These are phyloP conservation scores for Procapra przewalskii DNA, from an alignment of 2,113 vertebrate genomes.

Conservation along the genomic window DNA sequence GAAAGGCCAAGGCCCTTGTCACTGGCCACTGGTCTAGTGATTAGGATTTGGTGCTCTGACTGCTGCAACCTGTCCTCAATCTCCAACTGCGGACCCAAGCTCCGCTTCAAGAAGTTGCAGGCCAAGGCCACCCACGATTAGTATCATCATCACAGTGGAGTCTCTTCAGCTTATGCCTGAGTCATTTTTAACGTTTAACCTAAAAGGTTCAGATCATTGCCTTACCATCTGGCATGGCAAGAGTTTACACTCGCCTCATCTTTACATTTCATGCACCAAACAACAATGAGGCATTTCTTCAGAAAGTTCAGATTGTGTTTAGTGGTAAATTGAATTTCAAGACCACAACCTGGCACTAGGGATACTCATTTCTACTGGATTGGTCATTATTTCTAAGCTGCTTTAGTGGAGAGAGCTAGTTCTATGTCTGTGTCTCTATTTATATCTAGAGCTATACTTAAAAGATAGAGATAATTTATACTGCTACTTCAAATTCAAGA, in stretches of 20 bases:
- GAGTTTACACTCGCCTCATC: not conserved
- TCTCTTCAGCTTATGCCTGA: not conserved
- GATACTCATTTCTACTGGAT: not conserved
- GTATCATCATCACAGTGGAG: not conserved
- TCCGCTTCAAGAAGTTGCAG: not conserved
- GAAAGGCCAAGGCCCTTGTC: not conserved
- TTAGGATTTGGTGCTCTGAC: not conserved
- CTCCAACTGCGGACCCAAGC: not conserved
- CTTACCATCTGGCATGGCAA: not conserved
- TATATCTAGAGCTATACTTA: not conserved
- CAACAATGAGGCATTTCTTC: not conserved
- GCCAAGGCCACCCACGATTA: not conserved
- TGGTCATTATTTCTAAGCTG: not conserved
- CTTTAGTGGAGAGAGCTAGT: not conserved
- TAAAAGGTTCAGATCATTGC: not conserved
- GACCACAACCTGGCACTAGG: not conserved
- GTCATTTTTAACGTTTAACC: not conserved
- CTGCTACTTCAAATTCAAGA: not conserved
- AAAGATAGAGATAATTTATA: not conserved
- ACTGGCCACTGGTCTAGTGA: not conserved
- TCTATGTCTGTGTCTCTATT: not conserved
- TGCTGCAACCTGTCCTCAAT: not conserved
- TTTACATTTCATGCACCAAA: not conserved
- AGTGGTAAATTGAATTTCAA: not conserved
- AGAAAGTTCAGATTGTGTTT: not conserved